phyloP scores from a whole-genome alignment of 2,113 vertebrate genomes.

The Channa maculata region DNA sequence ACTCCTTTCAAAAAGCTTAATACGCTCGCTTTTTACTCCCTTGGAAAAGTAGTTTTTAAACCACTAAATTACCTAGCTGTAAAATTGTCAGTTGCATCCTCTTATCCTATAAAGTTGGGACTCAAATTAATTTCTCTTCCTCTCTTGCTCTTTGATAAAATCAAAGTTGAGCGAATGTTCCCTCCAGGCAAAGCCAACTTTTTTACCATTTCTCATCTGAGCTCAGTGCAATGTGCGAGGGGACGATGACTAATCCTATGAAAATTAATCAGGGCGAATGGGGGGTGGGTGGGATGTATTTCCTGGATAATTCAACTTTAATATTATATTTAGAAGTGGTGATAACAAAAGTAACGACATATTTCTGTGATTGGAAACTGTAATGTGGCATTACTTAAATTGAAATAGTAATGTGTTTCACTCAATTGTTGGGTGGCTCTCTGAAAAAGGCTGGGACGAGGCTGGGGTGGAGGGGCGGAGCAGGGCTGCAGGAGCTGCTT shows the following conservation, averaged over 20 bases:
- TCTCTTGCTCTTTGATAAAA: constrained; percentile 56
- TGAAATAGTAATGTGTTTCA: constrained; percentile 66
- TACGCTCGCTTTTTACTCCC: constrained; percentile 47
- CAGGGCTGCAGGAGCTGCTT: constrained; percentile 69
- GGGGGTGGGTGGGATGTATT: constrained; percentile 18
- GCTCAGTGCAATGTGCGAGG: constrained; percentile 22
- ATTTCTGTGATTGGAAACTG: constrained; percentile 52
- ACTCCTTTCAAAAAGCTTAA: constrained; percentile 30
- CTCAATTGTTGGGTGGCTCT: constrained; percentile 58
- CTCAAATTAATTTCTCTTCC: constrained; percentile 56
- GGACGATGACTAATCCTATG: constrained; percentile 70
- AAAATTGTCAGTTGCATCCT: constrained; percentile 51
- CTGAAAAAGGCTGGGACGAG: constrained; percentile 26
- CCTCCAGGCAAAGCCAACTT: constrained; percentile 60
- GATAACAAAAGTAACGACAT: constrained; percentile 61
- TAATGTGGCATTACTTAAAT: constrained; percentile 57
- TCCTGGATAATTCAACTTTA: constrained; percentile 66
- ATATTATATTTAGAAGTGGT: constrained; percentile 61
- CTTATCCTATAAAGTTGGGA: constrained; percentile 58
- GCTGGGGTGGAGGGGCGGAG: constrained; percentile 20
- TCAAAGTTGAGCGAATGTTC: constrained; percentile 66
- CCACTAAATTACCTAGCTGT: constrained; percentile 38
- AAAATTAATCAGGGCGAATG: constrained; percentile 65
- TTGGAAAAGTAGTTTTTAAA: constrained; percentile 14
- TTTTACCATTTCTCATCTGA: constrained; percentile 55